A percentile compares a stretch with the other conserved stretches of the same genome.
phyloP scores from a whole-genome alignment of 2,888 invertebrate genomes.

The Aricia artaxerxes region DNA sequence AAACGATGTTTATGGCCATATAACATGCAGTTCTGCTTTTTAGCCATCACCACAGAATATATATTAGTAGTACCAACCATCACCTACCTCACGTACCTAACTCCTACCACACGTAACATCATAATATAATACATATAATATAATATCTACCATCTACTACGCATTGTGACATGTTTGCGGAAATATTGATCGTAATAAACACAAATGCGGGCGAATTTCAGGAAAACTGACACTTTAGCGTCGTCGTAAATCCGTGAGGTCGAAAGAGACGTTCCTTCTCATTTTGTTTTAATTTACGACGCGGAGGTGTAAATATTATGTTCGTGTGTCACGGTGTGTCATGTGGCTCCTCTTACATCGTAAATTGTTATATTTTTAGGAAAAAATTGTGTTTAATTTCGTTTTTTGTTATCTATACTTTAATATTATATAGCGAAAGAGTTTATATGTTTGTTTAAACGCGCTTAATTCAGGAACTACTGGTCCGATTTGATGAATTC shows the following conservation, averaged over 20 bases:
- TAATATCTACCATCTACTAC: not conserved
- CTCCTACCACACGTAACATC: too few species aligned
- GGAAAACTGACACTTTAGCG: not conserved
- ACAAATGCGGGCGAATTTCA: not conserved
- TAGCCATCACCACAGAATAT: too few species aligned
- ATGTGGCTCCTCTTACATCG: not conserved
- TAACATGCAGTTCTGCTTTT: too few species aligned
- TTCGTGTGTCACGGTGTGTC: not conserved
- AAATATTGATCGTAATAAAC: not conserved
- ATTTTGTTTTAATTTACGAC: slow-evolving; percentile 11
- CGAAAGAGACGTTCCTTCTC: not conserved
- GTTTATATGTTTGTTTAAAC: too few species aligned
- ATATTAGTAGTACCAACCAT: too few species aligned
- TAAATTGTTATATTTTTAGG: not conserved
- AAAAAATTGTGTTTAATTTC: not conserved
- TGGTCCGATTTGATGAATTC: too few species aligned
- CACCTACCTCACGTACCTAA: too few species aligned
- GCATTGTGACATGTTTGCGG: not conserved
- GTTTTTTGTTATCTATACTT: not conserved
- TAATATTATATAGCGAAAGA: too few species aligned
- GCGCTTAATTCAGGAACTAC: too few species aligned
- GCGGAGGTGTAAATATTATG: not conserved
- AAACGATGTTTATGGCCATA: too few species aligned
- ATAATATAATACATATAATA: too few species aligned
- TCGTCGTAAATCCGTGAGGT: not conserved